Base-by-base conservation (phyloP, 1,140 invertebrate genomes). In the Lucilia sericata region DNA sequence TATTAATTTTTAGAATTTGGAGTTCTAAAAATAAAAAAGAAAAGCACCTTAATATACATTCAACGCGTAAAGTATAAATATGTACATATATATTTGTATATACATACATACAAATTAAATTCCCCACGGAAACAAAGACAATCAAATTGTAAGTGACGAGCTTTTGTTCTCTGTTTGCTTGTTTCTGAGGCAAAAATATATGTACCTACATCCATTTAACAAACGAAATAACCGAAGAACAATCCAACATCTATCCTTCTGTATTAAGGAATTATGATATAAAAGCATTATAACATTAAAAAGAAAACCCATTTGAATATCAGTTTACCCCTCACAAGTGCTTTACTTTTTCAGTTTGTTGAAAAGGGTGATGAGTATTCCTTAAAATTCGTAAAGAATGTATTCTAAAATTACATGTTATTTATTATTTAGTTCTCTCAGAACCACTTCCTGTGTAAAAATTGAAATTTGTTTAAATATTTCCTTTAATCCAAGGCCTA, bases 231-330 rank as follows among this genome's bases (percentile, higher is more conserved):
- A 42, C 42, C 42, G 5, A 42, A 42, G 42, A 42, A 42, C 51
- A 55, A 13, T 14, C 51, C 51, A 13, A 13, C 17, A 36, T 76
- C 74, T 42, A 36, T 76, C 34, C 34, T 14, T 74, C 14, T 19
- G 34, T 76, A 76, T 19, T 42, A 42, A 8, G 17, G 34, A 76
- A 36, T 76, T 76, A 76, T 42, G 34, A 76, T 36, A 76, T 76
- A 76, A 76, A 76, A 76, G 74, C 30, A 76, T 76, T 76, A 76
- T 76, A 76, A 76, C 74, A 76, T 76, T 76, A 76, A 76, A 76
- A 17, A 55, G 74, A 76, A 76, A 36, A 34, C 36, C 74, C 34
- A 76, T 76, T 76, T 76, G 74, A 76, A 76, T 76, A 76, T 76
- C 74, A 76, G 34, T 76, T 76, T 76, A 76, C 74, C 74, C 74